Percentiles rank a stretch among this genome's conserved stretches.
Conservation (phyloP, 2,888 invertebrate species). For the Ormyrus nitidulus region DNA sequence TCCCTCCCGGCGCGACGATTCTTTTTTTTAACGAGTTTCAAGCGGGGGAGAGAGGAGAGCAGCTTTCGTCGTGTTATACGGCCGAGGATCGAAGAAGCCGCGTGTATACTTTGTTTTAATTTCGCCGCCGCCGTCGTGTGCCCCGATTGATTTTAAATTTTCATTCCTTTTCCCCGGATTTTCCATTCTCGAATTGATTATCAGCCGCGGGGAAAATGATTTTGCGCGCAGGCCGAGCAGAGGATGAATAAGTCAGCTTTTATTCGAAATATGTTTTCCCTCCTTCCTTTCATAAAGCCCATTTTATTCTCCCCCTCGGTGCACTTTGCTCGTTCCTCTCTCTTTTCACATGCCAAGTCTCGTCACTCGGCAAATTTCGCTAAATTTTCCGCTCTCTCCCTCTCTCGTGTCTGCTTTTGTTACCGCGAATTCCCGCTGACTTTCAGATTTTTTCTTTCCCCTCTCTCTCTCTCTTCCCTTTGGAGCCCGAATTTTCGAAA, state of each 20-base stretch:
- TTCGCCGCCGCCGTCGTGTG: not conserved
- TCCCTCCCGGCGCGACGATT: slow-evolving; percentile 18
- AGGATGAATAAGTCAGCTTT: not conserved
- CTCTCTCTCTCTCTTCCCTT: slow-evolving; percentile 1
- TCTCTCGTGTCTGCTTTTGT: not conserved
- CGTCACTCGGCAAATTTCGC: slow-evolving; percentile 39
- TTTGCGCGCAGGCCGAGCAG: too few relatives aligned
- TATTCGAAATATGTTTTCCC: slow-evolving; percentile 6
- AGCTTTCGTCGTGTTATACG: slow-evolving; percentile 34
- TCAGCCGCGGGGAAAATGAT: too few relatives aligned
- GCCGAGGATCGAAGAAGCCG: not conserved
- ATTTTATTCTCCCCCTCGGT: slow-evolving; percentile 48
- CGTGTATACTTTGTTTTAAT: slow-evolving; percentile 18
- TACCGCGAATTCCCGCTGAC: slow-evolving; percentile 18
- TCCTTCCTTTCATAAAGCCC: slow-evolving; percentile 34
- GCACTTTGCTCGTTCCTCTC: slow-evolving; percentile 41
- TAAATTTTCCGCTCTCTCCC: slow-evolving; percentile 22
- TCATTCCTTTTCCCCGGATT: not conserved
- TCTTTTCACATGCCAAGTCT: slow-evolving; percentile 31
- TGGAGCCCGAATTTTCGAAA: too few relatives aligned
- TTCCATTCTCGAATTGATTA: too few relatives aligned
- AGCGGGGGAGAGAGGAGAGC: slow-evolving; percentile 11
- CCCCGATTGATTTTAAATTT: slow-evolving; percentile 41
- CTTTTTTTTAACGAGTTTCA: slow-evolving; percentile 53
- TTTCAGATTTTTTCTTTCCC: slow-evolving; percentile 1